These are phyloP conservation scores for Carpatolechia fugitivella DNA, from an alignment of 2,888 invertebrate genomes.

Conservation along the genomic window DNA sequence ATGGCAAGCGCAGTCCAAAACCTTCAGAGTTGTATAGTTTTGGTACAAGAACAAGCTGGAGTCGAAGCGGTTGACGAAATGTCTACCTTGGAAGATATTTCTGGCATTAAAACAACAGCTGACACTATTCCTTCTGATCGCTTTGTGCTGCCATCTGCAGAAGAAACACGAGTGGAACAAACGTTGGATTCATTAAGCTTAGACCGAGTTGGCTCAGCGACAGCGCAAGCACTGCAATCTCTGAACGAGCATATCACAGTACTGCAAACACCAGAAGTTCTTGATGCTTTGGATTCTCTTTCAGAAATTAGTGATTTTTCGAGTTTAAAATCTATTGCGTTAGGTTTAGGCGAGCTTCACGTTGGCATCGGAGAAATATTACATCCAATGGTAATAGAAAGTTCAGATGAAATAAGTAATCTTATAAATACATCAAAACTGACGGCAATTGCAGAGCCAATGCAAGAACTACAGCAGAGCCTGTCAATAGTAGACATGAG, in stretches of 20 bases:
- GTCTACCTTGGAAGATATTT: constrained; percentile 79
- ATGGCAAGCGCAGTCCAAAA: constrained; percentile 61
- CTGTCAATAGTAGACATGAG: constrained; percentile 55
- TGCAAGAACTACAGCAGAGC: constrained; percentile 58
- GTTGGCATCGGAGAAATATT: constrained; percentile 54
- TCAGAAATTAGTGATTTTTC: constrained; percentile 60
- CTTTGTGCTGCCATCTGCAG: constrained; percentile 48
- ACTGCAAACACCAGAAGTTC: constrained; percentile 54
- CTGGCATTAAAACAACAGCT: constrained; percentile 77
- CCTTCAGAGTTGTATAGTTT: constrained; percentile 64
- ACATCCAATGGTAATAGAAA: constrained; percentile 59
- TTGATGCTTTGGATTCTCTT: constrained; percentile 56
- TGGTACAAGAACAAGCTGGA: constrained; percentile 67
- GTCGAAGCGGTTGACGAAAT: constrained; percentile 74
- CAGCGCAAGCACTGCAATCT: constrained; percentile 56
- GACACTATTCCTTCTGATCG: constrained; percentile 62
- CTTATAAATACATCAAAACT: constrained; percentile 46
- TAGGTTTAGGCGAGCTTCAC: constrained; percentile 50
- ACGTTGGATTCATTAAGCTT: constrained; percentile 30
- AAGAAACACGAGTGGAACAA: constrained; percentile 43
- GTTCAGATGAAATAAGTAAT: constrained; percentile 41
- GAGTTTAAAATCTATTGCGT: constrained; percentile 51
- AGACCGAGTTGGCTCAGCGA: constrained; percentile 35
- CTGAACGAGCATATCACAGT: constrained; percentile 56
- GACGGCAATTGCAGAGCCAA: constrained; percentile 55